A percentile compares a stretch with the other conserved stretches of the same genome.
Evolutionary conservation across 2,113 vertebrate species (phyloP).

Genomic region (Junco hyemalis): DNA sequence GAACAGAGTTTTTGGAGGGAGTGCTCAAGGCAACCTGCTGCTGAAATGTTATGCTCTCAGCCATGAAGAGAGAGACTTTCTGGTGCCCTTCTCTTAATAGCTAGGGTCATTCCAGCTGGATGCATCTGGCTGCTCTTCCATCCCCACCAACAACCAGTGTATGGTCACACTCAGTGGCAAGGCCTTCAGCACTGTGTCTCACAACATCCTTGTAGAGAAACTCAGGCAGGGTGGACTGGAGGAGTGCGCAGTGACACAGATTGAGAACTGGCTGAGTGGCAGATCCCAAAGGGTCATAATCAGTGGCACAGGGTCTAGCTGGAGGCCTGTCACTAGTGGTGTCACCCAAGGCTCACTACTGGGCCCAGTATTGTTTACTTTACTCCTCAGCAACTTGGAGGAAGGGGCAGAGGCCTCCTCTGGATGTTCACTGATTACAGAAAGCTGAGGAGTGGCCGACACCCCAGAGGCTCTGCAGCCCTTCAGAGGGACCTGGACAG

Average conservation of each 20-base stretch:
- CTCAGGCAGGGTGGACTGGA: background rate
- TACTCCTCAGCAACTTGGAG: background rate
- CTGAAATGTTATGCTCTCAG: accelerated
- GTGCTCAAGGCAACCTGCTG: background rate
- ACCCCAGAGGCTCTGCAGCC: background rate
- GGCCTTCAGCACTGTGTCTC: background rate
- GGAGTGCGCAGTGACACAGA: background rate
- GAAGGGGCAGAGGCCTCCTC: background rate
- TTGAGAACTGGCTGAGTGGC: background rate
- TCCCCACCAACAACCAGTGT: background rate
- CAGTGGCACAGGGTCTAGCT: background rate
- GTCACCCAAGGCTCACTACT: background rate
- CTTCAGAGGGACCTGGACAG: background rate
- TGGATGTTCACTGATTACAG: background rate
- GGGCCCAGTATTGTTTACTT: background rate
- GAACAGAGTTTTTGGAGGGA: background rate
- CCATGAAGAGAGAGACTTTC: background rate
- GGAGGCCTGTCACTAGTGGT: background rate
- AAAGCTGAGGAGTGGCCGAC: accelerated
- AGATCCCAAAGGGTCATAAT: background rate
- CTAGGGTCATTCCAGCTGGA: background rate
- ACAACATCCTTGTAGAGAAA: accelerated
- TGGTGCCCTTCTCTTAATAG: background rate
- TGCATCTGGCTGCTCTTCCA: background rate
- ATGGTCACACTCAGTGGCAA: background rate